Percentiles rank a stretch among this genome's conserved stretches.
phyloP scores from a whole-genome alignment of 2,888 invertebrate genomes.

The Eudasyphora cyanicolor region DNA sequence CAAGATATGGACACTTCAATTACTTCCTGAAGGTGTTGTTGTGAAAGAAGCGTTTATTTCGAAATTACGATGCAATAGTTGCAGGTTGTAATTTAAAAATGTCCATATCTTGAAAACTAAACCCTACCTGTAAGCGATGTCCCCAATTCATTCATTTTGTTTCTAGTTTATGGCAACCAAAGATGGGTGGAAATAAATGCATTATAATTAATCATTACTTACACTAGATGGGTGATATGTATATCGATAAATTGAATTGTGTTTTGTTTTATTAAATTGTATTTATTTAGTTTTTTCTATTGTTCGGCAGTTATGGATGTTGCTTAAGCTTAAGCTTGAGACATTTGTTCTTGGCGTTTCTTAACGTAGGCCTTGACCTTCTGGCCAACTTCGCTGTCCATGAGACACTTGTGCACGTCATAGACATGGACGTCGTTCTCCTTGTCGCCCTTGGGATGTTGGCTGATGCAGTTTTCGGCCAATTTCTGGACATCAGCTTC shows the following conservation, averaged over 20 bases:
- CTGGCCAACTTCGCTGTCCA: conserved; percentile 75
- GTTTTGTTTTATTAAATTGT: not conserved
- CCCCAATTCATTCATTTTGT: not conserved
- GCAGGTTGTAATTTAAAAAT: not conserved
- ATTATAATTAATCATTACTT: not conserved
- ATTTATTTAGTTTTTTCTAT: not conserved
- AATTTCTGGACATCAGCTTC: conserved; percentile 74
- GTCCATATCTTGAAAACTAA: conserved; percentile 20
- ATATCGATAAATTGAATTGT: not conserved
- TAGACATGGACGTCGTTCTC: conserved; percentile 75
- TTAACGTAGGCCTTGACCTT: conserved; percentile 72
- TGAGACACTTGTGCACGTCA: conserved; percentile 77
- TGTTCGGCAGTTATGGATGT: not conserved
- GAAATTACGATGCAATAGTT: not conserved
- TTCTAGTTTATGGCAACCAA: not conserved
- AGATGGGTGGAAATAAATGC: not conserved
- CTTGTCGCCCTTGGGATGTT: conserved; percentile 72
- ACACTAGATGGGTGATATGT: not conserved
- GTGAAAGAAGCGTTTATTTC: not conserved
- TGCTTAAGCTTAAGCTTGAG: conserved; percentile 11
- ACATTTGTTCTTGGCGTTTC: conserved; percentile 67
- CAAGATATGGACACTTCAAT: conserved; percentile 3
- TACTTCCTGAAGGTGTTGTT: not conserved
- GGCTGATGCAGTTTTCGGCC: conserved; percentile 75
- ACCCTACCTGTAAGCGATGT: conserved; percentile 11